Evolutionary conservation across 2,797 vertebrate genomes (phyloP).

Genomic region (Chaunax sp.): DNA sequence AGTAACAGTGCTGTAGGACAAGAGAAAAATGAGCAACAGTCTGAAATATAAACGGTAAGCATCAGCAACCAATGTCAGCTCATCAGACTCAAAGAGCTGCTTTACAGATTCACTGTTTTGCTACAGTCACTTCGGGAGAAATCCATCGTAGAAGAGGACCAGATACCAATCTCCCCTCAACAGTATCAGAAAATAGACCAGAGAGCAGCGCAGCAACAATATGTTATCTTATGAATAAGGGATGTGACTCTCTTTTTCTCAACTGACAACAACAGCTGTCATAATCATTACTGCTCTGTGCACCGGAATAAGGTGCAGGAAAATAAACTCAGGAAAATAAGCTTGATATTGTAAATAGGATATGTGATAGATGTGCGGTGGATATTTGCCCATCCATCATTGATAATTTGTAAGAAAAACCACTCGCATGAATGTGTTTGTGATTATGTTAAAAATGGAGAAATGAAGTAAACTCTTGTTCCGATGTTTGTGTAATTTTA

Average conservation of each 20-base stretch:
- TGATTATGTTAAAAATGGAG: not conserved
- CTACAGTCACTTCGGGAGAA: conserved; percentile 37
- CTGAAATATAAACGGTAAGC: conserved; percentile 22
- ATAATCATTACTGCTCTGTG: conserved; percentile 46
- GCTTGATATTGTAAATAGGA: conserved; percentile 8
- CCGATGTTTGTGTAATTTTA: not conserved
- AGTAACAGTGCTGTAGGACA: not conserved
- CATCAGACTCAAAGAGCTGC: conserved; percentile 36
- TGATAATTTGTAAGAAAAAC: conserved; percentile 26
- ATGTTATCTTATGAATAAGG: conserved; percentile 50
- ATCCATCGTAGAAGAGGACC: conserved; percentile 27
- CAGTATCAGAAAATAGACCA: conserved; percentile 60
- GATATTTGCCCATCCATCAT: conserved; percentile 22
- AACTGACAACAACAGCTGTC: conserved; percentile 54
- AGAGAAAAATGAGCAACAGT: conserved; percentile 17
- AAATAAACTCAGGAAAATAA: conserved; percentile 32
- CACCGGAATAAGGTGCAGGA: conserved; percentile 23
- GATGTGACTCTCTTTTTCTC: conserved; percentile 45
- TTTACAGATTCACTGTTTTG: conserved; percentile 34
- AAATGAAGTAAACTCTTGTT: not conserved
- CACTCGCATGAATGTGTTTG: conserved; percentile 9
- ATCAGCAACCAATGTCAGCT: conserved; percentile 30
- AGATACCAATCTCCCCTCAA: conserved; percentile 45
- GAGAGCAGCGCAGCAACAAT: conserved; percentile 51
- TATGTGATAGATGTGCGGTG: not conserved